phyloP scores from a whole-genome alignment of 1,140 invertebrate species.

The Drosophila trapezifrons region DNA sequence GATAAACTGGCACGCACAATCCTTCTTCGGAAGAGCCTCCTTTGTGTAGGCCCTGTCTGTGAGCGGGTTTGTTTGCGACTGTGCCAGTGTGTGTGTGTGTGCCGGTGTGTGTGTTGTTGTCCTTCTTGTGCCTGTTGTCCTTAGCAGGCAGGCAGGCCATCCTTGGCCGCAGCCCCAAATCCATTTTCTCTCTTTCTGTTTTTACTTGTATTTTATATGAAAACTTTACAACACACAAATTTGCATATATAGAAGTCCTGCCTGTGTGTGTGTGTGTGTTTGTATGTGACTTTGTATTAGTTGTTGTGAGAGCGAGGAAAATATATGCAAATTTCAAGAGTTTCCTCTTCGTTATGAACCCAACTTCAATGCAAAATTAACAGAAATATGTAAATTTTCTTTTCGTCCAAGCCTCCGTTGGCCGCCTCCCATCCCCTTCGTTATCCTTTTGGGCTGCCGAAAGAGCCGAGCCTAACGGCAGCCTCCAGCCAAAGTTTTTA shows the following conservation, averaged over 20 bases:
- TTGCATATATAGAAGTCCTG: constrained; percentile 71
- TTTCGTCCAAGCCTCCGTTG: constrained; percentile 62
- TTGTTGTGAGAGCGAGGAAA: constrained; percentile 58
- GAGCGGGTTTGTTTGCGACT: constrained; percentile 20
- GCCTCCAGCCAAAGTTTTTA: constrained; percentile 20
- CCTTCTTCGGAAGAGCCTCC: constrained; percentile 72
- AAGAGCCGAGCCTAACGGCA: constrained; percentile 59
- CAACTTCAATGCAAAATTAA: constrained; percentile 83
- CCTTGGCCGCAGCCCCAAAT: constrained; percentile 57
- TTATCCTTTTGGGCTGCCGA: constrained; percentile 21
- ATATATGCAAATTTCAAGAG: constrained; percentile 84
- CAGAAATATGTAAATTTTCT: constrained; percentile 83
- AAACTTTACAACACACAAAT: constrained; percentile 79
- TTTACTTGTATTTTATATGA: constrained; percentile 83
- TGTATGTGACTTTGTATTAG: constrained; percentile 34
- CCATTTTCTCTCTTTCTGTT: constrained; percentile 66
- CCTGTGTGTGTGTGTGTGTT: constrained; percentile 20
- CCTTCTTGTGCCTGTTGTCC: constrained; percentile 73
- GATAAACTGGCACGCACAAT: constrained; percentile 75
- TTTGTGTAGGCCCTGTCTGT: constrained; percentile 73
- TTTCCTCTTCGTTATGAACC: constrained; percentile 84
- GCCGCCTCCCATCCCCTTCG: constrained; percentile 17
- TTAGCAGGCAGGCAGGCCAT: constrained; percentile 41
- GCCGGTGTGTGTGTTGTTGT: constrained; percentile 49
- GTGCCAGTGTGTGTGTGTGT: constrained; percentile 24